Base-by-base conservation (phyloP, 2,113 vertebrate genomes). In the Leiothrix lutea region DNA sequence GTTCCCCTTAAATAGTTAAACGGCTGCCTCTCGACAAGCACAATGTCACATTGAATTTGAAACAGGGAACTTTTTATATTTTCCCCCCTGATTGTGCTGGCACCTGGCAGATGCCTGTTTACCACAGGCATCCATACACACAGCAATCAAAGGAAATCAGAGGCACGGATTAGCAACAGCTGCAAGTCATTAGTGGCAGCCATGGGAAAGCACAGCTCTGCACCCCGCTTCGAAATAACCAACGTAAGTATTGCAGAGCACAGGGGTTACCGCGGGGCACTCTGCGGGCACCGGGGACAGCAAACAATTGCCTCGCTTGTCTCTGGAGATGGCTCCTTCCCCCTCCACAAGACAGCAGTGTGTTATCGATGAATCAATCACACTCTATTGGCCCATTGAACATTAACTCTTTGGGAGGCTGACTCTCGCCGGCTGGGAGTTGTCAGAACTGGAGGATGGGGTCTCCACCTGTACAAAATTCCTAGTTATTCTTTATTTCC, bases 51-150 rank as follows among this genome's bases (percentile, higher is more conserved):
- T 97, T 98, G 98, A 98, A 98, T 98, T 97, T 97, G 98, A 98
- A 98, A 98, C 98, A 98, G 98, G 98, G 98, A 98, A 98, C 98
- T 98, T 98, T 98, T 98, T 98, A 98, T 98, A 98, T 98, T 98
- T 42, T 97, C 97, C 95, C 97, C 97, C 97, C 98, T 97, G 97
- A 98, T 98, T 98, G 98, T 98, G 98, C 98, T 98, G 98, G 98
- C 98, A 98, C 98, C 98, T 98, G 98, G 98, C 98, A 98, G 98
- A 98, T 98, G 98, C 98, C 98, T 98, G 97, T 98, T 98, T 98
- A 98, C 98, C 98, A 98, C 98, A 98, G 97, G 98, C 98, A 98
- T 98, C 98, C 98, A 98, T 98, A 98, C 98, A 98, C 98, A 98
- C 98, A 98, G 98, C 98, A 98, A 98, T 98, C 98, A 98, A 98